A percentile compares a stretch with the other conserved stretches of the same genome.
Conservation (phyloP, 1,140 invertebrate genomes). For the Lerema accius region DNA sequence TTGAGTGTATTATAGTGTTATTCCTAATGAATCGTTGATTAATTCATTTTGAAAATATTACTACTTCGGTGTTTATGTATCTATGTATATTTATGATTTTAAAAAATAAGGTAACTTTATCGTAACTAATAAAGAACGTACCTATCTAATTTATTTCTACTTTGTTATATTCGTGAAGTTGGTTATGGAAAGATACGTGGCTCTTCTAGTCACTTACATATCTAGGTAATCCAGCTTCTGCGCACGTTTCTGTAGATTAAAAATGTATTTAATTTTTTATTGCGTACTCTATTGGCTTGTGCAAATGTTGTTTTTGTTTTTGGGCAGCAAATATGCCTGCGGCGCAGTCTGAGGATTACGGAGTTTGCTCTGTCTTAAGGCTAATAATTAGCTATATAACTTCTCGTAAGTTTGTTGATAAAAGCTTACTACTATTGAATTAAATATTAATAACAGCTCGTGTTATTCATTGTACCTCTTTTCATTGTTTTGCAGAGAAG, state of each 20-base stretch:
- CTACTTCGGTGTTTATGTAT: too few relatives aligned
- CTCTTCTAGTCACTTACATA: conserved; percentile 42
- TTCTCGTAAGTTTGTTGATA: neutral
- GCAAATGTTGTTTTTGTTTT: conserved; percentile 75
- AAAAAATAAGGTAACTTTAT: too few relatives aligned
- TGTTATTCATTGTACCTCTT: too few relatives aligned
- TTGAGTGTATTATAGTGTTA: too few relatives aligned
- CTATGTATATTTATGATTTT: too few relatives aligned
- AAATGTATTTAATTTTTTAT: conserved; percentile 81
- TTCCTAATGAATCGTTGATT: too few relatives aligned
- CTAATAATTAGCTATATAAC: conserved; percentile 28
- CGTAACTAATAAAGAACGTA: too few relatives aligned
- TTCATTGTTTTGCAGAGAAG: too few relatives aligned
- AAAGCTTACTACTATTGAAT: neutral
- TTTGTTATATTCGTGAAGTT: too few relatives aligned
- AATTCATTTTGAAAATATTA: too few relatives aligned
- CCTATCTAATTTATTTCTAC: too few relatives aligned
- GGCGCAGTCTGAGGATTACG: conserved; percentile 50
- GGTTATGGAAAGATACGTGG: neutral
- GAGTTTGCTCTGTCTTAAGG: conserved; percentile 52
- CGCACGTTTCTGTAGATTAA: conserved; percentile 75
- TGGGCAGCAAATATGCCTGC: conserved; percentile 49
- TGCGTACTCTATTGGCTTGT: conserved; percentile 70
- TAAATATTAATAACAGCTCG: neutral
- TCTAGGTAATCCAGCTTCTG: conserved; percentile 53